phyloP scores from a whole-genome alignment of 2,797 vertebrate species.

The Cottoperca gobio region DNA sequence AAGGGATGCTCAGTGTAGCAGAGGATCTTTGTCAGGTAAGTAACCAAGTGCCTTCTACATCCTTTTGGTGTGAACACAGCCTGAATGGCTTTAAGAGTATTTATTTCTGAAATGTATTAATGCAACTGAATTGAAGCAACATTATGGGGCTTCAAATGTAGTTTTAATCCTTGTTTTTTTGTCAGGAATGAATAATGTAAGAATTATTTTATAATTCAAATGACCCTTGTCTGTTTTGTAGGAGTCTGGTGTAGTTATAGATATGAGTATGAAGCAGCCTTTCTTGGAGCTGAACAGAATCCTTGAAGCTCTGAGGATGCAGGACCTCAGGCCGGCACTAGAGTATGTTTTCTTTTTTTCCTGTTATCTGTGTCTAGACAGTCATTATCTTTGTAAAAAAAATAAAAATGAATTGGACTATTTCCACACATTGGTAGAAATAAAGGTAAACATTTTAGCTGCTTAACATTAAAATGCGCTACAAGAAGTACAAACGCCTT shows the following conservation, averaged over 20 bases:
- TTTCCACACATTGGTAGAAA: background rate
- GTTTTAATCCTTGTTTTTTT: background rate
- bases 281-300: conserved; percentile 93
- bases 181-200: background rate
- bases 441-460: background rate
- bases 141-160: background rate
- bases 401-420: background rate
- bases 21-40: conserved; percentile 93
- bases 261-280: conserved; percentile 93
- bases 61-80: background rate
- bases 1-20: conserved; percentile 92
- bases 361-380: background rate
- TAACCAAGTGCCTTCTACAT: background rate
- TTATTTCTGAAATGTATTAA: background rate
- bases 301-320: conserved; percentile 91
- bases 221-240: conserved; percentile 48
- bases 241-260: conserved; percentile 91
- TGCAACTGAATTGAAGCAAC: background rate
- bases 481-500: background rate
- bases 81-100: background rate
- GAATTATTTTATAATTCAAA: background rate
- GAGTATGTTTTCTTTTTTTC: conserved; percentile 81
- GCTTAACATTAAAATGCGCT: background rate
- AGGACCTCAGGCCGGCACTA: conserved; percentile 90
- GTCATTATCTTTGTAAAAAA: background rate